Conservation (phyloP, 1,140 invertebrate genomes). For the Drosophila miranda region DNA sequence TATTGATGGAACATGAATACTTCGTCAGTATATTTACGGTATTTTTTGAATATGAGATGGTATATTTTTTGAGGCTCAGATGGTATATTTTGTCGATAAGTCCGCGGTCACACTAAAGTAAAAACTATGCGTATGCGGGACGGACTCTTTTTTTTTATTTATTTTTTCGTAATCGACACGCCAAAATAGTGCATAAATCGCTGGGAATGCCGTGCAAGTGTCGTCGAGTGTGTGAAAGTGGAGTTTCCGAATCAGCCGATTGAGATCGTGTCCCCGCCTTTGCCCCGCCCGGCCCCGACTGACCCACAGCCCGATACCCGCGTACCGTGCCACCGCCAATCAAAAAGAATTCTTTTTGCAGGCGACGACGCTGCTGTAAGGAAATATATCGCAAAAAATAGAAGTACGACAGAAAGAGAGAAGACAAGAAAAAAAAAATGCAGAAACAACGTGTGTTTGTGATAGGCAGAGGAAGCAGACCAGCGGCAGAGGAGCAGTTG, state of each 20-base stretch:
- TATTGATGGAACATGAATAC: too few species aligned
- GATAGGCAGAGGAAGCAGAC: constrained; percentile 33
- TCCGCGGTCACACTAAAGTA: too few species aligned
- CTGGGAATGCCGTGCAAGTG: constrained; percentile 36
- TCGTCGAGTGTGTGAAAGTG: constrained; percentile 41
- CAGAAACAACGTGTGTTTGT: constrained; percentile 68
- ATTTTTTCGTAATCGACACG: constrained; percentile 68
- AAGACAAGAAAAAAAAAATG: constrained; percentile 49
- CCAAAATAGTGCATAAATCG: constrained; percentile 48
- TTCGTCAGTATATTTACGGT: too few species aligned
- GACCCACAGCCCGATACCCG: too few species aligned
- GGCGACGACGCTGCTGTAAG: constrained; percentile 21
- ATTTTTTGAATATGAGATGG: too few species aligned
- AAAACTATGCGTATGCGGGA: constrained; percentile 38
- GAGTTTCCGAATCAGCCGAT: constrained; percentile 36
- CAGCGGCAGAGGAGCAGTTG: constrained; percentile 17
- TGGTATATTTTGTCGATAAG: too few species aligned
- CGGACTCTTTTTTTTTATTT: constrained; percentile 63
- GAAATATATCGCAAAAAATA: background rate
- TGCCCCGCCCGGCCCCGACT: too few species aligned
- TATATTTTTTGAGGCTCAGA: too few species aligned
- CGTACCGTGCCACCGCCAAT: background rate
- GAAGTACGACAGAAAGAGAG: constrained; percentile 12
- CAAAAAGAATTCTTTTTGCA: constrained; percentile 8
- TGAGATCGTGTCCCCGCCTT: constrained; percentile 18